These are phyloP conservation scores for Sarcophaga caerulescens DNA, from an alignment of 2,888 invertebrate species.

Conservation along the genomic window DNA sequence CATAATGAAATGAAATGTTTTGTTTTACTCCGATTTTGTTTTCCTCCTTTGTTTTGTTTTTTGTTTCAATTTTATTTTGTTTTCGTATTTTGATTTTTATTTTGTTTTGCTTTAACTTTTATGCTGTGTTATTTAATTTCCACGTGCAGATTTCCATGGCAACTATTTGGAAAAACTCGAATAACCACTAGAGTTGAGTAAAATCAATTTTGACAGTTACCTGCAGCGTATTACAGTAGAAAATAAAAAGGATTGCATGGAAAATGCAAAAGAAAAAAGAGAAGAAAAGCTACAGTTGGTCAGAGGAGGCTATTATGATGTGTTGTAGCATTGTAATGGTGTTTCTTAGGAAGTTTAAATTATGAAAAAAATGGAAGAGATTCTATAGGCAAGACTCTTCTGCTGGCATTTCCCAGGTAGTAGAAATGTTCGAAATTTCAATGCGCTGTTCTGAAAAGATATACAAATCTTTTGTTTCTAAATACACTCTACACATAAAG, in stretches of 20 bases:
- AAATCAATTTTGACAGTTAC: constrained; percentile 80
- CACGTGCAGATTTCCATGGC: constrained; percentile 55
- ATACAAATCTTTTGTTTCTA: no score
- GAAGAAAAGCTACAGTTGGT: constrained; percentile 45
- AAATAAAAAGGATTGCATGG: constrained; percentile 34
- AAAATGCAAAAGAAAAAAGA: constrained; percentile 15
- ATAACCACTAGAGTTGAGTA: constrained; percentile 73
- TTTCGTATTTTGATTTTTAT: no score
- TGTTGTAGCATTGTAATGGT: no score
- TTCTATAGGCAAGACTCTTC: no score
- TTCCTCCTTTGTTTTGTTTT: constrained; percentile 13
- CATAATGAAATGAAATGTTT: constrained; percentile 9
- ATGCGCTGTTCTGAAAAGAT: no score
- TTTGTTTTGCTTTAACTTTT: constrained; percentile 25
- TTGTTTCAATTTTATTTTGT: constrained; percentile 3
- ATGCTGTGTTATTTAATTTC: constrained; percentile 47
- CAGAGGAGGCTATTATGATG: no score
- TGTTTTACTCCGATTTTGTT: constrained; percentile 39
- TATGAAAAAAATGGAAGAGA: no score
- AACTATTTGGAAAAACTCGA: constrained; percentile 59
- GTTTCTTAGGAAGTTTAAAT: no score
- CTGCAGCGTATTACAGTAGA: constrained; percentile 73
- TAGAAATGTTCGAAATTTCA: no score
- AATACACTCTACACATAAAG: no score
- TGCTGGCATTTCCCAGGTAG: no score